Base-by-base conservation (phyloP, 2,888 invertebrate genomes). In the Pyrrhia umbra region DNA sequence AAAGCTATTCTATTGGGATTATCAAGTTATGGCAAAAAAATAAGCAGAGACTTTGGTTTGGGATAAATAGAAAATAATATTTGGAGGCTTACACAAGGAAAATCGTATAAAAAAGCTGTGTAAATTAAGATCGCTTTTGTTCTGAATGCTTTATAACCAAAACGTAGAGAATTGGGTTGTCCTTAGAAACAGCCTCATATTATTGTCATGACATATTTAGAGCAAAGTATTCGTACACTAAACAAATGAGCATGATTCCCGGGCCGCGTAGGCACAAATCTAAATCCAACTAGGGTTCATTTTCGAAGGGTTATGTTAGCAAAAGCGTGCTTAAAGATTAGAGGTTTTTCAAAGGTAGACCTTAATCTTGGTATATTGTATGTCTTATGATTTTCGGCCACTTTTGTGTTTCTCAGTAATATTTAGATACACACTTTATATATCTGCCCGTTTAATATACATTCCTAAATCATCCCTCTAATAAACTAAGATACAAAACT, bases 401-500 rank as follows among this genome's bases (percentile, higher is more conserved):
- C 0, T 55, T 13, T 13, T 34, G 6, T 16, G 6, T 16, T 18
- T 40, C 5, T 18, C 15, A 9, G n/a, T 9, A 2, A 21, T 39
- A 13, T 18, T 1, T 6, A 39, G 6, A 10, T 9, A 21, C 6
- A 6, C 30, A 5, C 18, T 42, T 15, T 42, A 40, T 8, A 2
- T n/a, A 9, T 13, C 0, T 18, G n/a, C 20, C 21, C 21, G 40
- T 25, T 45, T 42, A 49, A 46, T 18, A 58, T 16, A 45, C 47
- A 47, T 6, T 8, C 46, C 13, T 51, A 43, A 55, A 62, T 55
- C 42, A 46, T 6, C n/a, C 3, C n/a, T 5, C 21, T n/a, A 60
- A 51, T 34, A 50, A 67, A 64, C 40, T 23, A 66, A 66, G 40
- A 62, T 43, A 51, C 49, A 56, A 9, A 67, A 67, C 68, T 34